phyloP scores from a whole-genome alignment of 2,888 invertebrate species.

The Steinernema scapterisci region DNA sequence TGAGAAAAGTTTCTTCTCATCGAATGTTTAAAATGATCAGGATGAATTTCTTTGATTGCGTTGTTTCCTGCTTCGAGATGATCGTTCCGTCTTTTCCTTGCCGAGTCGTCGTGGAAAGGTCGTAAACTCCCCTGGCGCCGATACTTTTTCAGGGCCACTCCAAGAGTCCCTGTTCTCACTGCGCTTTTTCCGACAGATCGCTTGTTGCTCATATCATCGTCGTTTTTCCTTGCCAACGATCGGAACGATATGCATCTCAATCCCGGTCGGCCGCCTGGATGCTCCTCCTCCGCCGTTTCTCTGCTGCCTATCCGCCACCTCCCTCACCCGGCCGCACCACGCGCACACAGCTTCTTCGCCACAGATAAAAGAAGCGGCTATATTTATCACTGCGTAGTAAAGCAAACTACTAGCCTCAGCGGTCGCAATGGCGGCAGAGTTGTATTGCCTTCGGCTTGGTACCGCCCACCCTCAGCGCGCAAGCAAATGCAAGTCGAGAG shows the following conservation, averaged over 20 bases:
- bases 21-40: too few species aligned
- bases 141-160: background rate
- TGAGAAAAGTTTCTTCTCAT: too few species aligned
- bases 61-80: background rate
- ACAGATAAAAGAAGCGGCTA: constrained; percentile 27
- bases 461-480: constrained; percentile 31
- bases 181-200: background rate
- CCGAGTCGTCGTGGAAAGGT: background rate
- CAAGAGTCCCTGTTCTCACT: background rate
- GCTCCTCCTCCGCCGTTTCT: background rate
- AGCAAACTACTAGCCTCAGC: constrained; percentile 26
- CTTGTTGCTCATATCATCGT: background rate
- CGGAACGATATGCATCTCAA: constrained; percentile 11
- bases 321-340: background rate
- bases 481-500: constrained; percentile 18
- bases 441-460: constrained; percentile 30
- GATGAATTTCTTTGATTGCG: too few species aligned
- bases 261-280: background rate
- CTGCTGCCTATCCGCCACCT: background rate
- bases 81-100: background rate
- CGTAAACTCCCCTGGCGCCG: background rate
- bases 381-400: constrained; percentile 32
- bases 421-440: background rate
- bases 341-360: background rate
- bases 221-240: background rate